Base-by-base conservation (phyloP, 2,113 vertebrate species). In the Cairina moschata region DNA sequence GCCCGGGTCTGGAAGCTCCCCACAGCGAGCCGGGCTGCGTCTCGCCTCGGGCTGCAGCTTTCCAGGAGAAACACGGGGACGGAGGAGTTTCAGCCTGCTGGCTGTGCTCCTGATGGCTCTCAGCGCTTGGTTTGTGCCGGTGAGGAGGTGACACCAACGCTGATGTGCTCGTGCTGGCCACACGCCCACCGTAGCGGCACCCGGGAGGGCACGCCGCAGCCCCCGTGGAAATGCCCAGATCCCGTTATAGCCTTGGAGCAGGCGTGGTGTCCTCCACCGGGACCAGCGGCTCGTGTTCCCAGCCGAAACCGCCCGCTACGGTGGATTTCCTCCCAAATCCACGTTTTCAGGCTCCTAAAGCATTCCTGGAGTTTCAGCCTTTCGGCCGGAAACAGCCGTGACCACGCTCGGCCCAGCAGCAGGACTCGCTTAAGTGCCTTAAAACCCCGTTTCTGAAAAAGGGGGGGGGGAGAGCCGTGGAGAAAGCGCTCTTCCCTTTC, bases 241-340 rank as follows among this genome's bases (percentile, higher is more conserved):
- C 91, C 59, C 58, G 21, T 54, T n/a, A 20, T 17, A 84, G 74
- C 91, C 69, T 42, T 40, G 14, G 32, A 5, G 20, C 71, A 14
- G 72, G 46, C 62, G 0, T 81, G 58, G 31, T 18, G 52, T 62
- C 72, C 59, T 50, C 76, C 13, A 3, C 55, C 56, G 18, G 26
- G 21, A 44, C 17, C 69, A 3, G 42, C 2, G 6, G 86, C 85
- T 87, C 17, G 3, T 6, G 26, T 79, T 95, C 83, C 94, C 63
- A 3, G 22, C 86, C 28, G 18, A 76, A 91, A 4, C 58, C 42
- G 7, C 65, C 34, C 4, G 73, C 11, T 52, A 50, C 3, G 38
- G 36, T 73, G 83, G 62, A 93, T 95, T 96, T 92, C 91, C 93
- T 92, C 86, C 91, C 83, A 83, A 83, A 88, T 83, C 92, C 4